Base-by-base conservation (phyloP, 1,140 invertebrate genomes). In the Macrobrachium rosenbergii region DNA sequence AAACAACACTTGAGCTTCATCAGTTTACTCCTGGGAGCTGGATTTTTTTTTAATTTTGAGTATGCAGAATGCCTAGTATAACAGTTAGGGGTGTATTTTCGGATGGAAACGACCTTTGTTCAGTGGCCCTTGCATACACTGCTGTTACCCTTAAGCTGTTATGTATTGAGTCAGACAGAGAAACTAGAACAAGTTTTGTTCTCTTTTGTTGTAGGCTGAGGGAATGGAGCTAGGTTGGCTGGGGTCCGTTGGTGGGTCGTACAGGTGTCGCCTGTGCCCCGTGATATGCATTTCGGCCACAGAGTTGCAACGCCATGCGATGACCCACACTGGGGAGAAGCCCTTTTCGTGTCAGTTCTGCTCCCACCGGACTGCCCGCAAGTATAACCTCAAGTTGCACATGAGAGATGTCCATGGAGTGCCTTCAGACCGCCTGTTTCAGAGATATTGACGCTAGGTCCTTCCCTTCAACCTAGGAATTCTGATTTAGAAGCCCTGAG, bases 281-380 rank as follows among this genome's bases (percentile, higher is more conserved):
- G 84, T 87, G 84, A 81, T n/a, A 73, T 87, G 84, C 81, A 67
- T 64, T 23, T 87, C 84, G 78, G 37, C 67, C 78, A 87, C 84
- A 64, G 75, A 87, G 84, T 81, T 87, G 72, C 84, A 87, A 78
- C 84, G 84, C 28, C 84, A 87, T 78, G 63, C 81, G 77, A 87
- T 87, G 84, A 87, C 84, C 23, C 84, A 87, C 84, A 87, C 84
- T 8, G 84, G 84, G 59, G 84, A 87, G 84, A 87, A 94, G 85
- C 94, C 94, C 0, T 94, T 93, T 90, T 92, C 92, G n/a, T 94
- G 94, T 90, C 89, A 89, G n/a, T 93, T 93, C 12, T 94, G 94
- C 90, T 92, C 92, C 11, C 94, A 94, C 85, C 93, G 93, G 5
- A 94, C 94, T 88, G 94, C 94, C 5, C 94, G 94, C 90, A 90